Conservation (phyloP, 2,113 vertebrate species). For the Heptranchias perlo region DNA sequence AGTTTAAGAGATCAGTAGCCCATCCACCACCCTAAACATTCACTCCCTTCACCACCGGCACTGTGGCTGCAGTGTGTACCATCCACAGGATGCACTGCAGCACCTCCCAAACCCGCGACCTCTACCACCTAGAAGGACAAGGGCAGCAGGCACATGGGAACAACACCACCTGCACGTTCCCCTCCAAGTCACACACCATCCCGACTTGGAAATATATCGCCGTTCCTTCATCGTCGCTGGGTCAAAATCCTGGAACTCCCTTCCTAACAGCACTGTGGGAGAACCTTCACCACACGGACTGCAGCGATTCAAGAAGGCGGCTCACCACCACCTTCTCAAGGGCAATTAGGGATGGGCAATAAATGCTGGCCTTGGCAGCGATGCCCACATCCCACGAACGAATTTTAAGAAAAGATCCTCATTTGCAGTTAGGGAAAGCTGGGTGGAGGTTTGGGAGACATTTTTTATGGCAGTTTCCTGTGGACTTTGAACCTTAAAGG, state of each 20-base stretch:
- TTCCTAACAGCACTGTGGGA: not conserved
- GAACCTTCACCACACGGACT: not conserved
- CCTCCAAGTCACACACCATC: not conserved
- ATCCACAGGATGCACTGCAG: not conserved
- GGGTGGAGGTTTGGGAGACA: not conserved
- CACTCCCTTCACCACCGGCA: not conserved
- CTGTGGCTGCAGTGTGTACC: not conserved
- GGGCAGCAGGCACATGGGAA: not conserved
- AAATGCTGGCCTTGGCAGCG: not conserved
- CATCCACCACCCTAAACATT: not conserved
- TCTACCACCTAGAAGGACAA: not conserved
- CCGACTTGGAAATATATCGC: not conserved
- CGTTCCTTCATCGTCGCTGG: not conserved
- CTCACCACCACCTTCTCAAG: not conserved
- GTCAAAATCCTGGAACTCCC: not conserved
- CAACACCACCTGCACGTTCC: not conserved
- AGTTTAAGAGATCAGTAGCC: not conserved
- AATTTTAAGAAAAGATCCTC: not conserved
- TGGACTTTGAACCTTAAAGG: not conserved
- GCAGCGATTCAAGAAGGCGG: not conserved
- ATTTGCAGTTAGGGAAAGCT: not conserved
- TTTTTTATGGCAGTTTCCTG: not conserved
- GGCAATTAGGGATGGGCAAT: not conserved
- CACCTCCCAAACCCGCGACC: not conserved
- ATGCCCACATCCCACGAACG: not conserved